Conservation (phyloP, 2,888 invertebrate genomes). For the Synanthedon formicaeformis region DNA sequence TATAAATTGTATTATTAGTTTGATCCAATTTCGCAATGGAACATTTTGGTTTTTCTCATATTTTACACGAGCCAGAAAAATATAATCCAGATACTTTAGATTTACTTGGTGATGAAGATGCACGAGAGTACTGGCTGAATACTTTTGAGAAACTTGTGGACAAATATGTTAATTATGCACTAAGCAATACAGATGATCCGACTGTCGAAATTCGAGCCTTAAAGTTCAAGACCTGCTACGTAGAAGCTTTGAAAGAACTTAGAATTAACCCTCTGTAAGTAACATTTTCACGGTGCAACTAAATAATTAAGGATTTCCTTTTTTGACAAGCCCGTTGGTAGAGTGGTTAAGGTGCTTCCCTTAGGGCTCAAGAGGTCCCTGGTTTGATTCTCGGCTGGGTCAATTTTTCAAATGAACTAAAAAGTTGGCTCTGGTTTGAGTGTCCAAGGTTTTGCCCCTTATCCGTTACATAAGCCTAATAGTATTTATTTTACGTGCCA, state of each 20-base stretch:
- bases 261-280: slow-evolving; percentile 84
- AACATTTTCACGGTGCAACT: background rate
- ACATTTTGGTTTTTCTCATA: slow-evolving; percentile 56
- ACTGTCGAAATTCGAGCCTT: slow-evolving; percentile 84
- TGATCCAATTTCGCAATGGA: slow-evolving; percentile 36
- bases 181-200: slow-evolving; percentile 78
- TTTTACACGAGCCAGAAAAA: slow-evolving; percentile 80
- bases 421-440: too few species aligned
- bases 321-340: background rate
- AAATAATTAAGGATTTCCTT: background rate
- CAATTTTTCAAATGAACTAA: too few species aligned
- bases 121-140: slow-evolving; percentile 91
- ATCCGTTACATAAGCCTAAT: too few species aligned
- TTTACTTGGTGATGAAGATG: slow-evolving; percentile 85
- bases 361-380: too few species aligned
- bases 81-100: slow-evolving; percentile 95
- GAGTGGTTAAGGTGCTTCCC: too few species aligned
- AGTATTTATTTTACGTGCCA: too few species aligned
- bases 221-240: slow-evolving; percentile 85
- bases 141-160: slow-evolving; percentile 89
- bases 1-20: slow-evolving; percentile 10
- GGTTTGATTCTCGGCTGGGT: too few species aligned
- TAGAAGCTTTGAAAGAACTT: slow-evolving; percentile 81
- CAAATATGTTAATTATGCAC: slow-evolving; percentile 87
- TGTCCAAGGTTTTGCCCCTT: too few species aligned